Conservation (phyloP, 1,140 invertebrate genomes). For the Oncopeltus fasciatus region DNA sequence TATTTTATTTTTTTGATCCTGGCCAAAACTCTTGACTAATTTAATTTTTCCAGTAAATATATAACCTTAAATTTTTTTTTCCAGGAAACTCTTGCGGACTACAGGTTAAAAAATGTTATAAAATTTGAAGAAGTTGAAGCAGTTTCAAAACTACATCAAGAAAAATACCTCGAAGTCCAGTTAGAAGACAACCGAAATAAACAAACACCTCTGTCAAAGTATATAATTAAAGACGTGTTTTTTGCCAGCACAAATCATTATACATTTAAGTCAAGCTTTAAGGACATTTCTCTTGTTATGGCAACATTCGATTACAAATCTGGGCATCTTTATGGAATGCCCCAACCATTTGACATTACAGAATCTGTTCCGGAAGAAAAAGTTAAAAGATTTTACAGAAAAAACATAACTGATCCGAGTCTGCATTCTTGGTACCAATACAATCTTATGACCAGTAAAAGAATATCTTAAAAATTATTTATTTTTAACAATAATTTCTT, state of each 20-base stretch:
- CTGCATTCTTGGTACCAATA: conserved; percentile 2
- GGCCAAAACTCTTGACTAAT: too few relatives aligned
- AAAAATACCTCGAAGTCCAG: background rate
- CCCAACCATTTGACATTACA: background rate
- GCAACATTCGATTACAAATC: background rate
- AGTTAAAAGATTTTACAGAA: conserved; percentile 4
- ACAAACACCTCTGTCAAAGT: background rate
- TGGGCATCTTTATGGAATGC: background rate
- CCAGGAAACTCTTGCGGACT: background rate
- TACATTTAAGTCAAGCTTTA: background rate
- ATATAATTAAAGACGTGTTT: background rate
- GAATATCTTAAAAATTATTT: background rate
- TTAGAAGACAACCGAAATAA: background rate
- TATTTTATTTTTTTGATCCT: too few relatives aligned
- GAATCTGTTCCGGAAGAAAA: background rate
- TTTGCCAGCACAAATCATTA: background rate
- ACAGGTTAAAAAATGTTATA: background rate
- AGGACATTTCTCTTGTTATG: background rate
- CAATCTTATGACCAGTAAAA: background rate
- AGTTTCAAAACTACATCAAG: background rate
- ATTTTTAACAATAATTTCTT: too few relatives aligned
- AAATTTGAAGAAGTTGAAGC: background rate
- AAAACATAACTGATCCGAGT: background rate
- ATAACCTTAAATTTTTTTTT: background rate
- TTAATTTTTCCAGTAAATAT: too few relatives aligned